These are phyloP conservation scores for Chaetodon auriga DNA, from an alignment of 2,113 vertebrate species.

Conservation along the genomic window DNA sequence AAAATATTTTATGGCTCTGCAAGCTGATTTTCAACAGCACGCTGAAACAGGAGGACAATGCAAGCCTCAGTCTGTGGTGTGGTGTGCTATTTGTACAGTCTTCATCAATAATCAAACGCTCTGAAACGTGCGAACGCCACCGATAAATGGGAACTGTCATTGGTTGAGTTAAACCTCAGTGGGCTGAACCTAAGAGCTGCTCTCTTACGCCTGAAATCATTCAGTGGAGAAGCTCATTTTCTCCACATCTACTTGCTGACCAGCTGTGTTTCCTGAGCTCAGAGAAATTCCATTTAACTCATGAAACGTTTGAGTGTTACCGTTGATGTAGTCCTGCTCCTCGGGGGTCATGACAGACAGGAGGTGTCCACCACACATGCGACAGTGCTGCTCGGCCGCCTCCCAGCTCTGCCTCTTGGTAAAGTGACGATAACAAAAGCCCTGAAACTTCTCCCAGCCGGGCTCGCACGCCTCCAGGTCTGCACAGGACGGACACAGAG, in stretches of 20 bases:
- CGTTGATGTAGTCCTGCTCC: conserved; percentile 92
- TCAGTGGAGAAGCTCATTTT: background rate
- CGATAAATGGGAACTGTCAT: too few species aligned
- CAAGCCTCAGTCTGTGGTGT: too few species aligned
- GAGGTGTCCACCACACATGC: conserved; percentile 88
- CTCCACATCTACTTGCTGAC: background rate
- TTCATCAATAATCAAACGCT: too few species aligned
- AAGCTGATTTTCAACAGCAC: too few species aligned
- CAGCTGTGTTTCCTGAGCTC: background rate
- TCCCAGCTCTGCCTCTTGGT: conserved; percentile 92
- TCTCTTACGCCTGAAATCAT: background rate
- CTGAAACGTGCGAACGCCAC: too few species aligned
- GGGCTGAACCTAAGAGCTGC: background rate
- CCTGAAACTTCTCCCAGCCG: conserved; percentile 93
- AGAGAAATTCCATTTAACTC: fast-evolving
- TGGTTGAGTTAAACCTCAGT: background rate
- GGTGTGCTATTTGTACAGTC: too few species aligned
- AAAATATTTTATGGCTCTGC: too few species aligned
- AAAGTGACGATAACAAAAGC: conserved; percentile 93
- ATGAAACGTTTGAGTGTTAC: conserved; percentile 71
- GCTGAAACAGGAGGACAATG: too few species aligned
- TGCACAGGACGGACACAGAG: conserved; percentile 55
- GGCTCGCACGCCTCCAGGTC: conserved; percentile 87
- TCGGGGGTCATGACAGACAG: conserved; percentile 92
- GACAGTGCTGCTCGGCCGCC: conserved; percentile 91